Conservation (phyloP, 2,888 invertebrate genomes). For the Stenodera caucasica region DNA sequence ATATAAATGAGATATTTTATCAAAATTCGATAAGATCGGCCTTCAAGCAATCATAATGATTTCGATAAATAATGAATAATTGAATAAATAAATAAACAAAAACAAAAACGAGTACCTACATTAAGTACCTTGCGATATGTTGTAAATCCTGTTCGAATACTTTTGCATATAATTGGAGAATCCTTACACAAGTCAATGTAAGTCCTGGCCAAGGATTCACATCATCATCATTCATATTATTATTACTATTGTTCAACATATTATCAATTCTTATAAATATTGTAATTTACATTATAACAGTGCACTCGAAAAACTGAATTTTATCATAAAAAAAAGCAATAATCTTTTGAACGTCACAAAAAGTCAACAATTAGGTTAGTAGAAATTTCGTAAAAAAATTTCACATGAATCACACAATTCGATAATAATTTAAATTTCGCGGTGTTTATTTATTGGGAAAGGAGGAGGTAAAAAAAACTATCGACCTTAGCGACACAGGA, state of each 20-base stretch:
- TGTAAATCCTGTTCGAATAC: slow-evolving; percentile 70
- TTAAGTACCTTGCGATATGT: slow-evolving; percentile 33
- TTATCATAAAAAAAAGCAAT: too few species aligned
- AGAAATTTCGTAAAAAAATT: too few species aligned
- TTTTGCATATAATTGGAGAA: slow-evolving; percentile 83
- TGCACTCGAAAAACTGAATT: slow-evolving; percentile 12
- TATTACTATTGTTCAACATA: slow-evolving; percentile 44
- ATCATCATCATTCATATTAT: slow-evolving; percentile 37
- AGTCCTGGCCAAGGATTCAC: slow-evolving; percentile 76
- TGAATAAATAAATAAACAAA: background rate
- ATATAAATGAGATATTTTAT: background rate
- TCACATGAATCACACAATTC: slow-evolving; percentile 14
- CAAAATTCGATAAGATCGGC: background rate
- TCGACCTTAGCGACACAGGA: slow-evolving; percentile 41
- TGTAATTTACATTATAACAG: background rate
- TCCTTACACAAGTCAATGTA: slow-evolving; percentile 79
- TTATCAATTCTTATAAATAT: background rate
- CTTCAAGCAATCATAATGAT: background rate
- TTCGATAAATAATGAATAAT: background rate
- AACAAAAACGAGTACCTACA: slow-evolving; percentile 15
- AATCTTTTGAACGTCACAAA: too few species aligned
- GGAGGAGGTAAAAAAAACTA: too few species aligned
- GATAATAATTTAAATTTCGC: slow-evolving; percentile 46
- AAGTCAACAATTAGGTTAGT: slow-evolving; percentile 13
- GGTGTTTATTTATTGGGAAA: slow-evolving; percentile 28